A percentile compares a stretch with the other conserved stretches of the same genome.
Conservation (phyloP, 2,888 invertebrate species). For the Spialia ferax region DNA sequence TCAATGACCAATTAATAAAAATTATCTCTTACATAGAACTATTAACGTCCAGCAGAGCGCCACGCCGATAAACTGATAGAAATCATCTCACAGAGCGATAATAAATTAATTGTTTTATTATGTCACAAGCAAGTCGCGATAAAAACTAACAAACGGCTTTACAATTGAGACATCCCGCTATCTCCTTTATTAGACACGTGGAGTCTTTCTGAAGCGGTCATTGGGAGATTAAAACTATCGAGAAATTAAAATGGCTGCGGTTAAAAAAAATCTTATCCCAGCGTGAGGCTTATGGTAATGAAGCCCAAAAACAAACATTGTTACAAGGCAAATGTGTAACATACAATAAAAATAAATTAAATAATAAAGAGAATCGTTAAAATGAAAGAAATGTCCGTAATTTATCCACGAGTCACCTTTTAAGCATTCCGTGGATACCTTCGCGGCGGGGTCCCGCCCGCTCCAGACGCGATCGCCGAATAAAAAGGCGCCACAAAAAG, state of each 20-base stretch:
- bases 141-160: slow-evolving; percentile 80
- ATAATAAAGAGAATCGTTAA: slow-evolving; percentile 86
- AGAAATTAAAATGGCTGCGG: slow-evolving; percentile 73
- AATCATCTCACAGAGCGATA: slow-evolving; percentile 73
- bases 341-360: slow-evolving; percentile 86
- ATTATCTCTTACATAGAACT: slow-evolving; percentile 80
- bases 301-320: slow-evolving; percentile 85
- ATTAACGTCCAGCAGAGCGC: slow-evolving; percentile 77
- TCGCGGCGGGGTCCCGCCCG: slow-evolving; percentile 79
- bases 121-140: slow-evolving; percentile 76
- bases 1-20: slow-evolving; percentile 83
- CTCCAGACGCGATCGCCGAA: slow-evolving; percentile 82
- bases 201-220: slow-evolving; percentile 67
- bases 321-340: slow-evolving; percentile 85
- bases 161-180: slow-evolving; percentile 84
- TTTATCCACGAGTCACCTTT: slow-evolving; percentile 86
- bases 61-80: slow-evolving; percentile 77
- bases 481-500: slow-evolving; percentile 86
- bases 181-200: slow-evolving; percentile 77
- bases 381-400: slow-evolving; percentile 85
- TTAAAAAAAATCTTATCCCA: slow-evolving; percentile 67
- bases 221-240: slow-evolving; percentile 75
- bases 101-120: slow-evolving; percentile 86
- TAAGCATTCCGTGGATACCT: slow-evolving; percentile 84
- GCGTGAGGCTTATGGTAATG: slow-evolving; percentile 84